Base-by-base conservation (phyloP, 2,888 invertebrate species). In the Paralinhomoeus sp. region DNA sequence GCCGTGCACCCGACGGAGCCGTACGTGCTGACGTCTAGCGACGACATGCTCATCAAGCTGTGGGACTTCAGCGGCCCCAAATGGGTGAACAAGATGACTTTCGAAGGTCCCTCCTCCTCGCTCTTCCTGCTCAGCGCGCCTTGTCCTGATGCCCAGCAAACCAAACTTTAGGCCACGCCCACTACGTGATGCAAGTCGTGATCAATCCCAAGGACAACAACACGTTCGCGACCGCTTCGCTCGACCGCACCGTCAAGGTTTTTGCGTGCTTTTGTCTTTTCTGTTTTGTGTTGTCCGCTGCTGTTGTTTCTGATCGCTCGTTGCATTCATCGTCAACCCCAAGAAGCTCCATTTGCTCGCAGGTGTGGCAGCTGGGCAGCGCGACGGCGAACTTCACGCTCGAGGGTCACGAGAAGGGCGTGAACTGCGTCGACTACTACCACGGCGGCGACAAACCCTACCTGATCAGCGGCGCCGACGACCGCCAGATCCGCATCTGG, bases 141-240 rank as follows among this genome's bases (percentile, higher is more conserved):
- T n/a, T n/a, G n/a, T n/a, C n/a, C n/a, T n/a, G n/a, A n/a, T n/a
- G n/a, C n/a, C n/a, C n/a, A n/a, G n/a, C n/a, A n/a, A n/a, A 15
- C 23, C 24, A 39, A 17, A 3, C 13, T 55, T 44, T 35, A 57
- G 57, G 59, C 0, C 97, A 99, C 68, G 83, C 87, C 0, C 97
- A 99, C 66, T 97, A 97, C 61, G 89, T 99, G 1, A 97, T 97
- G 97, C 93, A 99, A 67, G 80, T 99, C 54, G 91, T 89, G 1
- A 81, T 97, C 58, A 97, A 97, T 67, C 97, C 97, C 0, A 97
- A 99, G 65, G 97, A 97, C 63, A 97, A 93, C 67, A 97, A 99
- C 66, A 93, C 93, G 35, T 97, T 97, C 67, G 97, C 93, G 17
- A 89, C 87, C 56, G 97, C 91, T n/a, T 93, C 93, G 37, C 72